Conservation (phyloP, 2,888 invertebrate genomes). For the Sycophila texana region DNA sequence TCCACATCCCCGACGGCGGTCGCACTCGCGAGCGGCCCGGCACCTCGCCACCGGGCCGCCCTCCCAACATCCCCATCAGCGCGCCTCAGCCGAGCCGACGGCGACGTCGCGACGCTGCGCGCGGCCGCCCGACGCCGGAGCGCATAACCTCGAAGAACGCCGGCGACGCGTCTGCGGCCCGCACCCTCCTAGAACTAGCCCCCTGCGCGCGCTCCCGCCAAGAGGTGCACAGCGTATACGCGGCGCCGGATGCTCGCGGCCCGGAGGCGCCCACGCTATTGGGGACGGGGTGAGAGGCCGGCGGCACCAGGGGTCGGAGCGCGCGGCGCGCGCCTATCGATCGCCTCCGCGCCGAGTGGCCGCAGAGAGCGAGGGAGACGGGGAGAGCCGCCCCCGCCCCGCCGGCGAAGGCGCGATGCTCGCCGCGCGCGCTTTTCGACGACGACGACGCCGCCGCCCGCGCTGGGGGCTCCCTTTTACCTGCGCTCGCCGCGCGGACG, state of each 20-base stretch:
- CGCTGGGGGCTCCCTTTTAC: background rate
- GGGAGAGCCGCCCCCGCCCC: constrained; percentile 11
- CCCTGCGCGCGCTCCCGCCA: background rate
- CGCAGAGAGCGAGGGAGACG: background rate
- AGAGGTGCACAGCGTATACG: background rate
- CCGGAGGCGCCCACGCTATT: constrained; percentile 55
- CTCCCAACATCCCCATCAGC: constrained; percentile 55
- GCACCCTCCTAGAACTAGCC: background rate
- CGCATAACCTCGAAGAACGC: constrained; percentile 43
- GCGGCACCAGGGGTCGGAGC: background rate
- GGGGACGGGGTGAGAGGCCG: constrained; percentile 7
- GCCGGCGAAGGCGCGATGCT: constrained; percentile 24
- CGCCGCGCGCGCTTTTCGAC: constrained; percentile 22
- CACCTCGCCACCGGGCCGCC: constrained; percentile 36
- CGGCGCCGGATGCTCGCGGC: constrained; percentile 25
- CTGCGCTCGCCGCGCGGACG: background rate
- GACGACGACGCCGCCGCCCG: background rate
- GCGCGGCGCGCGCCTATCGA: background rate
- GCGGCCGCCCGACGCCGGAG: constrained; percentile 19
- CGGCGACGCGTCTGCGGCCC: background rate
- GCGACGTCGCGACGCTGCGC: constrained; percentile 48
- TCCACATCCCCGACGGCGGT: background rate
- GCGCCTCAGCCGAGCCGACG: constrained; percentile 19
- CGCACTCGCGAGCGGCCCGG: constrained; percentile 12
- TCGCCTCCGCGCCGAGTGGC: background rate